phyloP scores from a whole-genome alignment of 2,797 vertebrate genomes.

The Gorsachius magnificus region DNA sequence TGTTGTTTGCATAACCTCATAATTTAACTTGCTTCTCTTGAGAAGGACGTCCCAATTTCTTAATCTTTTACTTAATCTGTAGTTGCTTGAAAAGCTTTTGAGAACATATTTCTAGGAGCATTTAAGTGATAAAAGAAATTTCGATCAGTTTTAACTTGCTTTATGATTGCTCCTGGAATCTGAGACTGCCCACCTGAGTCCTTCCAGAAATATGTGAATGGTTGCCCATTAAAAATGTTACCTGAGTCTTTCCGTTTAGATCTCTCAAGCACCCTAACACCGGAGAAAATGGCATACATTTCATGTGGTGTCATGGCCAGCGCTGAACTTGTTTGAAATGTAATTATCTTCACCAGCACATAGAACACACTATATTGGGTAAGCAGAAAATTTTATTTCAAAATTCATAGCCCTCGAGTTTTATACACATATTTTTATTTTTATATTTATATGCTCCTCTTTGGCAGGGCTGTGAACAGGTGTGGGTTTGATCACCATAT shows the following conservation, averaged over 20 bases:
- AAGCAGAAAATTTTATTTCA: slow-evolving; percentile 25
- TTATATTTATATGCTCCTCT: slow-evolving; percentile 25
- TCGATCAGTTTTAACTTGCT: background rate
- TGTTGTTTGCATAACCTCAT: background rate
- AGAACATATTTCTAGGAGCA: background rate
- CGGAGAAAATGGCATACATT: background rate
- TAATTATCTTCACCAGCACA: slow-evolving; percentile 12
- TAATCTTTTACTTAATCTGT: background rate
- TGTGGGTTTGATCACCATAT: slow-evolving; percentile 22
- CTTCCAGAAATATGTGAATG: background rate
- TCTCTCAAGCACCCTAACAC: slow-evolving; percentile 4
- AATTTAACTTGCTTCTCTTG: background rate
- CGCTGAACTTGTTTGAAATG: slow-evolving; percentile 28
- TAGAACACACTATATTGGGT: background rate
- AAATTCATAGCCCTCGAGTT: slow-evolving; percentile 23
- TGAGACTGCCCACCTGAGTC: background rate
- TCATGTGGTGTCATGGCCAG: background rate
- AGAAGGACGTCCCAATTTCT: background rate
- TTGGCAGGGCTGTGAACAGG: slow-evolving; percentile 20
- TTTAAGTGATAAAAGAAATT: slow-evolving; percentile 18
- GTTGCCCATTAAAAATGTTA: background rate
- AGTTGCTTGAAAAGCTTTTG: background rate
- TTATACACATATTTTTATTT: slow-evolving; percentile 38
- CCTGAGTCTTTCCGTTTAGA: background rate
- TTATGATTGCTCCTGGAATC: background rate